Percentiles rank a stretch among this genome's conserved stretches.
phyloP scores from a whole-genome alignment of 2,888 invertebrate genomes.

The Acleris laterana region DNA sequence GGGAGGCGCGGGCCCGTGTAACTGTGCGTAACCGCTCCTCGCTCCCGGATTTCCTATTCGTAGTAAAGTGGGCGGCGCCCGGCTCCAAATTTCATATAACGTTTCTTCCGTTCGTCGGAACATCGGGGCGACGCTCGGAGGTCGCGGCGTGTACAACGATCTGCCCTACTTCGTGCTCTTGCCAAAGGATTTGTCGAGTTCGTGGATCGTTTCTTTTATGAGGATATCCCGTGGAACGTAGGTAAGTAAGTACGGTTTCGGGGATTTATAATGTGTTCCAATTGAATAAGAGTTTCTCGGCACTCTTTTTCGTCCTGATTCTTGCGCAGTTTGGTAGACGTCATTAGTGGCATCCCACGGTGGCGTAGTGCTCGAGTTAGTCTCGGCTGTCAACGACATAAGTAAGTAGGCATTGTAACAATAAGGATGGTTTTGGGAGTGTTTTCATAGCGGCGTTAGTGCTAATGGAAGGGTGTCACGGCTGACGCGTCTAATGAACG shows the following conservation, averaged over 20 bases:
- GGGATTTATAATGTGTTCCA: slow-evolving; percentile 75
- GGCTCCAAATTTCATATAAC: slow-evolving; percentile 79
- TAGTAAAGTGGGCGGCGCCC: slow-evolving; percentile 83
- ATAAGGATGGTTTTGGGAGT: slow-evolving; percentile 71
- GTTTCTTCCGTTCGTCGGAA: slow-evolving; percentile 77
- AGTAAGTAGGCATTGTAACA: slow-evolving; percentile 77
- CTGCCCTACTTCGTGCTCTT: slow-evolving; percentile 81
- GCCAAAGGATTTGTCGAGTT: slow-evolving; percentile 82
- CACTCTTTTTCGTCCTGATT: slow-evolving; percentile 50
- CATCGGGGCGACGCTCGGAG: slow-evolving; percentile 71
- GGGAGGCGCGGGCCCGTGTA: slow-evolving; percentile 74
- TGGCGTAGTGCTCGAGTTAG: slow-evolving; percentile 56
- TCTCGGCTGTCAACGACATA: slow-evolving; percentile 76
- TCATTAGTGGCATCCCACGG: slow-evolving; percentile 30
- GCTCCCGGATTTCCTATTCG: slow-evolving; percentile 84
- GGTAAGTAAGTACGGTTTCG: slow-evolving; percentile 76
- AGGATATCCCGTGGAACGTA: slow-evolving; percentile 73
- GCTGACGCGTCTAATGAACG: slow-evolving; percentile 78
- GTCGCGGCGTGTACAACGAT: slow-evolving; percentile 80
- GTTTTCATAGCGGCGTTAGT: slow-evolving; percentile 74
- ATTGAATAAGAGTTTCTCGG: slow-evolving; percentile 59
- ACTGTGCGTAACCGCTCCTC: slow-evolving; percentile 82
- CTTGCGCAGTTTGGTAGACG: slow-evolving; percentile 38
- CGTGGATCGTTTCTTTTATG: slow-evolving; percentile 80
- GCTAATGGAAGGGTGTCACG: slow-evolving; percentile 78